Evolutionary conservation across 2,113 vertebrate genomes (phyloP), one percentile per base, ranked within the genome.

Genomic region (Excalfactoria chinensis): DNA sequence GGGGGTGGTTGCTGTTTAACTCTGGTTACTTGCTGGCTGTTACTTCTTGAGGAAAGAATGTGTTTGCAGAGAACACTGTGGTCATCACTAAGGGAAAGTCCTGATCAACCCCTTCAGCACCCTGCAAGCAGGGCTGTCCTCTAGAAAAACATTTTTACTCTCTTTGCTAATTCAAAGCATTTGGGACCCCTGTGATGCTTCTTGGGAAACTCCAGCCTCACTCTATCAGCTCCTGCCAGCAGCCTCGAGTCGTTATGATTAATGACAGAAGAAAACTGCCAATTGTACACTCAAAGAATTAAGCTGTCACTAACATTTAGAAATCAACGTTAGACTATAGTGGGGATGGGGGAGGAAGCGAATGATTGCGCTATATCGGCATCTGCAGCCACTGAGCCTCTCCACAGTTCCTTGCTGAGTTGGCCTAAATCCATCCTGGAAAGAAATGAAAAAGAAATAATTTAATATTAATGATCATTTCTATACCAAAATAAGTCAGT

Each of bases 181-280:
- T 78, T 55, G 49, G 41, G 26, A 71, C 46, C 20, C 22, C 67
- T 17, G 41, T 43, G 78, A 49, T 71, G 55, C 37, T 73, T 66
- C 86, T 87, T 73, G 74, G 86, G 91, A 91, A 92, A 71, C 71
- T 88, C 67, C 68, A 83, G 43, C 30, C 68, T 89, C 28, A 5
- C 40, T 66, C 84, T 92, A 90, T 94, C 90, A 92, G 74, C 63
- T 84, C 84, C 19, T 91, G 41, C 71, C 84, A 94, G 75, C 89
- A 77, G 51, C 35, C 18, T 2, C 28, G 87, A 68, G 75, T 73
- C 8, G 1, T 92, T 94, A 49, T 14, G 44, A 63, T 85, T 85
- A 89, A 82, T 55, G 67, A 62, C 77, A 70, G 89, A 3, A 85
- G 82, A 83, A 87, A 96, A 89, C 88, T 80, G 68, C 8, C 72